phyloP scores from a whole-genome alignment of 2,888 invertebrate genomes.

The Synergus gifuensis region DNA sequence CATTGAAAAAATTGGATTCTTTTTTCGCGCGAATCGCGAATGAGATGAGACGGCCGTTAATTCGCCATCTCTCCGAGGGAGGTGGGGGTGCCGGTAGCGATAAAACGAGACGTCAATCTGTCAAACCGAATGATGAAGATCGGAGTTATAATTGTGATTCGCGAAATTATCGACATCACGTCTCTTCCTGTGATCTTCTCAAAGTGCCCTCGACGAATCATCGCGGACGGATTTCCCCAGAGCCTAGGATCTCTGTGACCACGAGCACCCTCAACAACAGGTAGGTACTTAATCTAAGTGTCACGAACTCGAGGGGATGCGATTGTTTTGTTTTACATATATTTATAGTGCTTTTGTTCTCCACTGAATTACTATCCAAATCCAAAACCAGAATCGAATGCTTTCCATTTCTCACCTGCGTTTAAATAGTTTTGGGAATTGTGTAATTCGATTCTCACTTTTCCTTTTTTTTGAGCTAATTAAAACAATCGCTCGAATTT shows the following conservation, averaged over 20 bases:
- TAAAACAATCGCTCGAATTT: no score
- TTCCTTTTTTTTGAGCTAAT: no score
- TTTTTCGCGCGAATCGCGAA: neutral
- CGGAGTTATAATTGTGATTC: conserved; percentile 66
- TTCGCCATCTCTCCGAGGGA: conserved; percentile 74
- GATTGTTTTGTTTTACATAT: conserved; percentile 1
- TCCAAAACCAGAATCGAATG: neutral
- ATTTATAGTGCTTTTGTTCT: conserved; percentile 5
- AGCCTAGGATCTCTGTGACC: conserved; percentile 62
- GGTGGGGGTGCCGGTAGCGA: conserved; percentile 65
- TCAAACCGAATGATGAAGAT: conserved; percentile 62
- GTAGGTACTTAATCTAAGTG: conserved; percentile 58
- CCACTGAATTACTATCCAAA: neutral
- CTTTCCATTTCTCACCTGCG: neutral
- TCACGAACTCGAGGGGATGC: conserved; percentile 43
- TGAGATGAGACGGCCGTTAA: conserved; percentile 73
- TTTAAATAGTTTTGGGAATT: neutral
- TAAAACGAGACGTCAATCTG: conserved; percentile 61
- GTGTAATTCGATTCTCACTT: no score
- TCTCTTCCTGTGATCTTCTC: conserved; percentile 73
- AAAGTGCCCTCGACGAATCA: conserved; percentile 69
- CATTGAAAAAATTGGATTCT: neutral
- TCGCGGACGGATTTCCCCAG: conserved; percentile 64
- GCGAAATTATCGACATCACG: conserved; percentile 72
- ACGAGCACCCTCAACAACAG: conserved; percentile 67